Evolutionary conservation across 1,140 invertebrate species (phyloP), one percentile per base, ranked within the genome.

Genomic region (Asobara japonica): DNA sequence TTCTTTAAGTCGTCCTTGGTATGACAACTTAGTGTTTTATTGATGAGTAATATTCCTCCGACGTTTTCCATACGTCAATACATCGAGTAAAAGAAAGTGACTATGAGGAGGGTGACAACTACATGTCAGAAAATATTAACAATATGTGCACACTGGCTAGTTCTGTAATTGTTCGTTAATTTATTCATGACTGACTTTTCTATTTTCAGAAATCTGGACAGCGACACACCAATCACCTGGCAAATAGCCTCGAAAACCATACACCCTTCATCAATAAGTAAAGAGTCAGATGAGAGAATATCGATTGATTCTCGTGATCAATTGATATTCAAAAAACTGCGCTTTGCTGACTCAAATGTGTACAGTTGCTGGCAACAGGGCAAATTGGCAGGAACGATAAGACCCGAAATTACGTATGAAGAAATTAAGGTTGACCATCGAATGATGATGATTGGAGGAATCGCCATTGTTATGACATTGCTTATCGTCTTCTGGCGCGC

Each of bases 361-460:
- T 91, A 90, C 76, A 90, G 92, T 82, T 94, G 93, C 80, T 93
- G 92, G 92, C 89, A 92, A 80, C 79, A 86, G 70, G 84, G 88
- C 60, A 80, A 89, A 61, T 80, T 92, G 29, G 87, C 89, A 11
- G 92, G 91, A 36, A 88, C 88, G n/a, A 87, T 92, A 16, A 85
- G 89, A 73, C 78, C 92, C 7, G 80, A 88, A 25, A 88, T 92
- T 25, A 87, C 86, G 27, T 84, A 88, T 74, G 84, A 84, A 78
- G 80, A 89, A 77, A 38, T 89, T 0, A 83, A 86, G 69, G 80
- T 90, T 20, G 89, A 91, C 75, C 80, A 89, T 67, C 85, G 88
- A 74, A 79, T 90, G 6, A 81, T 90, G 69, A 82, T 89, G 67
- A 38, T 89, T 45, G 87, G 88, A 20, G 80, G 83, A 10, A 78